A percentile compares a stretch with the other conserved stretches of the same genome.
These are phyloP conservation scores for Platygyra sinensis DNA, from an alignment of 64 coral and sea anemone species.

Conservation along the genomic window DNA sequence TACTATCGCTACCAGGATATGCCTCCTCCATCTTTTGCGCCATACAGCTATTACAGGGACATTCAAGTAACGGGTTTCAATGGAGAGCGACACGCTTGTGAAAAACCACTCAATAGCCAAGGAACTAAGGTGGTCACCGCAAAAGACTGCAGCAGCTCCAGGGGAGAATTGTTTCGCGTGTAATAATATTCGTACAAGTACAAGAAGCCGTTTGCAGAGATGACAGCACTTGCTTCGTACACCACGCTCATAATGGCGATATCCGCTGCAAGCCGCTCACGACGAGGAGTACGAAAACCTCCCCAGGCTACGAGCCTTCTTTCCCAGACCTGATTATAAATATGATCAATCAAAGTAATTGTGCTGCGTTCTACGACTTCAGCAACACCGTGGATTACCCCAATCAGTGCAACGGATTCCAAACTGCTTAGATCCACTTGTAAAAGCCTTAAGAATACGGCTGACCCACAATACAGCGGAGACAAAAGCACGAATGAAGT, in stretches of 20 bases:
- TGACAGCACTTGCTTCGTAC: constrained; percentile 6
- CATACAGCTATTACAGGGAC: too few relatives aligned
- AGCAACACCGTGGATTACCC: constrained; percentile 17
- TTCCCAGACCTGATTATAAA: neutral
- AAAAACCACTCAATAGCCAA: too few relatives aligned
- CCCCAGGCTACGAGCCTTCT: neutral
- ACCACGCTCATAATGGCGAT: constrained; percentile 18
- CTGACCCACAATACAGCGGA: constrained; percentile 17
- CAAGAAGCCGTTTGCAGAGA: constrained; percentile 1
- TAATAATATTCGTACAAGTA: constrained; percentile 26
- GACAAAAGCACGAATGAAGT: constrained; percentile 14
- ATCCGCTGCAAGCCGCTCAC: constrained; percentile 5
- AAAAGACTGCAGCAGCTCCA: too few relatives aligned
- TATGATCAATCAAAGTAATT: constrained; percentile 4
- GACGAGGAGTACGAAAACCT: constrained; percentile 23
- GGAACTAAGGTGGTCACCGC: too few relatives aligned
- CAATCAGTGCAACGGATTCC: constrained; percentile 9
- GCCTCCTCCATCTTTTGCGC: too few relatives aligned
- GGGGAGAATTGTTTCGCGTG: neutral
- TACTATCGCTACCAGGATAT: too few relatives aligned
- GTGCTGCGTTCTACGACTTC: constrained; percentile 11
- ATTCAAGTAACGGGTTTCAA: too few relatives aligned
- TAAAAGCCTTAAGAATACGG: constrained; percentile 2
- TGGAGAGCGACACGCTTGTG: too few relatives aligned
- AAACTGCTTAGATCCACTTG: constrained; percentile 19